These are phyloP conservation scores for Poecile atricapillus DNA, from an alignment of 2,113 vertebrate genomes.

Conservation along the genomic window DNA sequence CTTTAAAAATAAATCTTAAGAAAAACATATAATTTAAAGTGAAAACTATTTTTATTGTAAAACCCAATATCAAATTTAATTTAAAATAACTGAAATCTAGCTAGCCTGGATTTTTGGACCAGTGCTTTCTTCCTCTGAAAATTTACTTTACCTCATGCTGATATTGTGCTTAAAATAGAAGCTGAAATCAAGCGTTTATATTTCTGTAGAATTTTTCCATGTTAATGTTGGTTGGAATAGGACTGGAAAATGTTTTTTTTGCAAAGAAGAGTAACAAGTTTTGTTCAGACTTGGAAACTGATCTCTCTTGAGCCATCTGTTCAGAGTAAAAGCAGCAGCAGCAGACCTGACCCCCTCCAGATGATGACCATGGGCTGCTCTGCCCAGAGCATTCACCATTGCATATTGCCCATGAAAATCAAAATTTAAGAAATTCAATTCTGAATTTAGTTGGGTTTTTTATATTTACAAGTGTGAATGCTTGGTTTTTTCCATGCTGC, in stretches of 20 bases:
- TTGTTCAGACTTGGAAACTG: neutral
- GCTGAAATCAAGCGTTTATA: neutral
- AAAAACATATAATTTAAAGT: neutral
- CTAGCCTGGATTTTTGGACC: neutral
- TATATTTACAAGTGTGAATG: neutral
- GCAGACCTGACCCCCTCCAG: neutral
- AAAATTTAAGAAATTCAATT: neutral
- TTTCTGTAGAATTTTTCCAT: neutral
- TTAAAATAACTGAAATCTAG: neutral
- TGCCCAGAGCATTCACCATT: neutral
- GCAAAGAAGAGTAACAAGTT: neutral
- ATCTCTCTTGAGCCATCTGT: neutral
- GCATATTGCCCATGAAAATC: neutral
- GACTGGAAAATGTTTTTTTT: neutral
- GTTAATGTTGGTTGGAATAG: neutral
- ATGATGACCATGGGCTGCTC: neutral
- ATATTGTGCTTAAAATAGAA: neutral
- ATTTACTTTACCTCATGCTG: neutral
- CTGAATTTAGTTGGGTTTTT: neutral
- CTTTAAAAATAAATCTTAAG: neutral
- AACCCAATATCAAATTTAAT: neutral
- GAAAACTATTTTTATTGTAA: neutral
- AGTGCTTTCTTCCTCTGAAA: neutral
- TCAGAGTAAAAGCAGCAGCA: conserved; percentile 1
- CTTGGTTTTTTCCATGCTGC: neutral